A percentile compares a stretch with the other conserved stretches of the same genome.
These are phyloP conservation scores for Nothoprocta perdicaria DNA, from an alignment of 2,113 vertebrate genomes.

Conservation along the genomic window DNA sequence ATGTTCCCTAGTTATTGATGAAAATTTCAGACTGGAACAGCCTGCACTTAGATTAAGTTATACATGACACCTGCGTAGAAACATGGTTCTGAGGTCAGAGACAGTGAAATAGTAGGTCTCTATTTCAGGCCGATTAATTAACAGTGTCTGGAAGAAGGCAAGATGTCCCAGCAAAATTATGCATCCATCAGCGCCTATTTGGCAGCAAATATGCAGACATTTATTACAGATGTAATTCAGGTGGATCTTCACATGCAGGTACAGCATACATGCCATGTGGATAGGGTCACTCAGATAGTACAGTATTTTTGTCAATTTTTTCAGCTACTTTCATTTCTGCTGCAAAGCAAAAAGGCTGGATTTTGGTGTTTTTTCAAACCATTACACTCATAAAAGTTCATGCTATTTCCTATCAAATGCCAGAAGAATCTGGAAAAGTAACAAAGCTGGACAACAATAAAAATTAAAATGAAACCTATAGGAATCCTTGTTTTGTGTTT, in stretches of 20 bases:
- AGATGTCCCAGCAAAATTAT: background rate
- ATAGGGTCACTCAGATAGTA: background rate
- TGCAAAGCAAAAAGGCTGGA: background rate
- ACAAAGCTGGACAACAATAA: background rate
- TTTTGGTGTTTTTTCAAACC: constrained; percentile 18
- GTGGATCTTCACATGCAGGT: background rate
- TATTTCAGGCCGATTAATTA: background rate
- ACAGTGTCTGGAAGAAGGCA: background rate
- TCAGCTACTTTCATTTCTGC: background rate
- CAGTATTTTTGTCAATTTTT: background rate
- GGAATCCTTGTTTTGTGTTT: background rate
- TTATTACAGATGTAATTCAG: background rate
- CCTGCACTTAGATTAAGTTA: background rate
- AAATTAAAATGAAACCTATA: background rate
- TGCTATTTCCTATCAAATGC: background rate
- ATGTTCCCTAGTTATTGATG: background rate
- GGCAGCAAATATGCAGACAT: background rate
- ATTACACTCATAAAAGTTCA: background rate
- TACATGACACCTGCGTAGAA: background rate
- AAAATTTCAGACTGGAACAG: background rate
- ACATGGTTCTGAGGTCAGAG: background rate
- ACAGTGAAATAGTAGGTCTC: background rate
- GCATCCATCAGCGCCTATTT: background rate
- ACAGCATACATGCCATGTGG: background rate
- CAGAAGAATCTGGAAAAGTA: background rate